Percentiles rank a stretch among this genome's conserved stretches.
Evolutionary conservation across 2,113 vertebrate species (phyloP).

Genomic region (Felis chaus): DNA sequence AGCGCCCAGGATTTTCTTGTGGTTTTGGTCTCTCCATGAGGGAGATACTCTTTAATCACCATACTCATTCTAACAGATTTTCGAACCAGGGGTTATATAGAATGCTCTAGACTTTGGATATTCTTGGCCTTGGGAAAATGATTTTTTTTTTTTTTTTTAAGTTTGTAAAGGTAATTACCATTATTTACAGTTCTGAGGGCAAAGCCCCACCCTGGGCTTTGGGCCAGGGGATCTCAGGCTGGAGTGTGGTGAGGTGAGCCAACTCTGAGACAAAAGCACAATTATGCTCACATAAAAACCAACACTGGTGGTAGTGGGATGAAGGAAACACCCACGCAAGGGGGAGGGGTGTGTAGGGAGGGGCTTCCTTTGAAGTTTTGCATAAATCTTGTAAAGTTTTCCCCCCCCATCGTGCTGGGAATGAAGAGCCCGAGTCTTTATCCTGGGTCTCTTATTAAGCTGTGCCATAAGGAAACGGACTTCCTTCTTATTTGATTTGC

Average conservation of each 20-base stretch:
- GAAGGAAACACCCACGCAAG: slow-evolving; percentile 34
- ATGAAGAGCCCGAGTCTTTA: slow-evolving; percentile 45
- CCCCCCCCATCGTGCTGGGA: not conserved
- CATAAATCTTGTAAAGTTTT: slow-evolving; percentile 30
- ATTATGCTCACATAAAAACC: slow-evolving; percentile 69
- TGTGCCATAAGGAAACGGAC: slow-evolving; percentile 61
- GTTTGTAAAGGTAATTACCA: slow-evolving; percentile 80
- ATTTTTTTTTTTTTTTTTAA: slow-evolving; percentile 3
- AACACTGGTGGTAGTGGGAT: slow-evolving; percentile 43
- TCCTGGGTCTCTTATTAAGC: slow-evolving; percentile 29
- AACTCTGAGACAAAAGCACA: slow-evolving; percentile 77
- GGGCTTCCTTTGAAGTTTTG: slow-evolving; percentile 75
- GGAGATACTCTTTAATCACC: not conserved
- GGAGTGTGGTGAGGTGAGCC: slow-evolving; percentile 68
- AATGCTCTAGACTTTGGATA: slow-evolving; percentile 67
- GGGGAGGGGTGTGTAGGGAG: slow-evolving; percentile 35
- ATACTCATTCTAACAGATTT: not conserved
- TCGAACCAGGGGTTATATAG: not conserved
- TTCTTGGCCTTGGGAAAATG: slow-evolving; percentile 65
- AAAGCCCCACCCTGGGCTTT: slow-evolving; percentile 77
- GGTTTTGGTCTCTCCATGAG: not conserved
- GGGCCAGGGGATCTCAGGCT: slow-evolving; percentile 68
- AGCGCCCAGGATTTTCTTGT: not conserved
- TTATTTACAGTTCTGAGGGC: slow-evolving; percentile 80
- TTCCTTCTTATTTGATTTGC: slow-evolving; percentile 62